Base-by-base conservation (phyloP, 2,113 vertebrate species). In the Heteronetta atricapilla region DNA sequence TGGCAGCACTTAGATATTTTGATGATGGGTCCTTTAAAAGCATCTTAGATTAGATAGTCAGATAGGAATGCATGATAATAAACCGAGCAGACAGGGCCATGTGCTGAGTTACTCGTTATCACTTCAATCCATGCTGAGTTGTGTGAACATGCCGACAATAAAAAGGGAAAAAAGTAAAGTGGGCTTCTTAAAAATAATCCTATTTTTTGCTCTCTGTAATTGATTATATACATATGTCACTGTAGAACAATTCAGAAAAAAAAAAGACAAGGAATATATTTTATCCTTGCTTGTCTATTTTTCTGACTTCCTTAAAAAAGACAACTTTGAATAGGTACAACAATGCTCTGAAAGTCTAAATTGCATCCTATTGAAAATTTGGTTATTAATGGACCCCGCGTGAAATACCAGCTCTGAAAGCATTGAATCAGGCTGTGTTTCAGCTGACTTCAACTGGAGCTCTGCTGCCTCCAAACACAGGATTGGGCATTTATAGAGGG, bases 11-110 rank as follows among this genome's bases (percentile, higher is more conserved):
- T 92, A 29, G 79, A 52, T 86, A 77, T 88, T 93, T 90, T 84
- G 73, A 80, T 87, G 81, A 68, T 82, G 82, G 66, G 62, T 93
- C 77, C 77, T 93, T 91, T 92, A 86, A 93, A 94, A 92, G 88
- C 88, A 93, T 95, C 76, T 93, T 73, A 84, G 92, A 86, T 94
- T 90, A 96, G 90, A 82, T 16, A 91, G 81, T 31, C 66, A 92
- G 95, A 95, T 86, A 92, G 93, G 82, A 95, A 96, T 96, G 96
- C 93, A 76, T 1, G 60, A 88, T 86, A 90, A 90, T 83, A 86
- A 83, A 88, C 14, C 11, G 44, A 91, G 94, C 93, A 95, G 82
- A 93, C 82, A 48, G 83, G 73, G 90, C 85, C 82, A 53, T 86
- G 90, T 84, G 92, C 88, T 68, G 77, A 75, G 52, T 53, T 93